Conservation (phyloP, 2,113 vertebrate genomes). For the Stegostoma tigrinum region DNA sequence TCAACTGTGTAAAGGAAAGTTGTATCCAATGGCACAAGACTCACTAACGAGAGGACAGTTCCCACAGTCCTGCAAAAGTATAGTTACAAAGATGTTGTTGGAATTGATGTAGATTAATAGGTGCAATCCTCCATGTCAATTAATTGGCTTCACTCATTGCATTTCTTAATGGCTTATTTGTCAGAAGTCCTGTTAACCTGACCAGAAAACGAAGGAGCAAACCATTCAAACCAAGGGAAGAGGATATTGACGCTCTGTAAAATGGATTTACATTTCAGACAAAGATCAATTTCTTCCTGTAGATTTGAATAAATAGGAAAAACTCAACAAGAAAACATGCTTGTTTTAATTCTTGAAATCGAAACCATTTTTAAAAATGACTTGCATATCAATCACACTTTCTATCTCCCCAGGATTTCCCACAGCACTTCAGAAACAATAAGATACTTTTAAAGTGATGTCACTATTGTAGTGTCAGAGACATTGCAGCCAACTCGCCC, state of each 20-base stretch:
- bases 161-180: background rate
- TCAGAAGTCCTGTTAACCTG: background rate
- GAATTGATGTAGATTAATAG: background rate
- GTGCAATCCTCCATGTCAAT: background rate
- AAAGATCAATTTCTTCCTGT: background rate
- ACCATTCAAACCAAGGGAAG: background rate
- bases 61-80: background rate
- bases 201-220: background rate
- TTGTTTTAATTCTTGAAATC: background rate
- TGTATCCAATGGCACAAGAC: background rate
- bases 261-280: background rate
- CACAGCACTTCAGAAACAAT: background rate
- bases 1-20: background rate
- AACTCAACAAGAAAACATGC: background rate
- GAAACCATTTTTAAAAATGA: background rate
- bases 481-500: background rate
- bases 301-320: background rate
- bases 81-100: background rate
- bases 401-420: background rate
- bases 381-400: background rate
- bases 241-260: background rate
- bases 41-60: background rate
- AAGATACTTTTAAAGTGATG: background rate
- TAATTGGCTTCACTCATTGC: background rate
- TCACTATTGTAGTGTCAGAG: background rate